Evolutionary conservation across 2,113 vertebrate species (phyloP).

Genomic region (Pycnonotus jocosus): DNA sequence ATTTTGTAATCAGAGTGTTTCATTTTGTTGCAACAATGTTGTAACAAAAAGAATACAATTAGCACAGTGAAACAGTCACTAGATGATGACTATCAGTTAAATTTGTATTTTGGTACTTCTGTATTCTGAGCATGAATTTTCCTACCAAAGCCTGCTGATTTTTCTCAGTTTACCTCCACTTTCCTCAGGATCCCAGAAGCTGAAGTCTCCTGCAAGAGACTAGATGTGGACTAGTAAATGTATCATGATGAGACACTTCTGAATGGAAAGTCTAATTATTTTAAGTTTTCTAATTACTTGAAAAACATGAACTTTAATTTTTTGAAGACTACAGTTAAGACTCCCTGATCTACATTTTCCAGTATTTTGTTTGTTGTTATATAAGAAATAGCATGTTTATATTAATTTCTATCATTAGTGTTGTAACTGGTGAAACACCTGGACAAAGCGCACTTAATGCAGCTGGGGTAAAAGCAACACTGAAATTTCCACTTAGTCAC

Average conservation of each 20-base stretch:
- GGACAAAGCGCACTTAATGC: neutral
- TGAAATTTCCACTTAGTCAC: neutral
- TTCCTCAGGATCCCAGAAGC: neutral
- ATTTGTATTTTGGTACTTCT: neutral
- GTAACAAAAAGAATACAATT: neutral
- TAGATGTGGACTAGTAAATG: neutral
- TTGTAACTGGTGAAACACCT: neutral
- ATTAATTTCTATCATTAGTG: neutral
- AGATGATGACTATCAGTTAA: neutral
- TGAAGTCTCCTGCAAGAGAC: neutral
- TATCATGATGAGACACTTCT: neutral
- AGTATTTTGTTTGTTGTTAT: neutral
- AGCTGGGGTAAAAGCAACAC: neutral
- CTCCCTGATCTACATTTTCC: neutral
- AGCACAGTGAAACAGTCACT: neutral
- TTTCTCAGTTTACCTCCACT: neutral
- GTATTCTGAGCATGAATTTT: neutral
- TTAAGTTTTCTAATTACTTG: neutral
- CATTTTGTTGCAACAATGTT: neutral
- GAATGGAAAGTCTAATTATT: neutral
- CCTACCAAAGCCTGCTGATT: neutral
- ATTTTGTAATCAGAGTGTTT: neutral
- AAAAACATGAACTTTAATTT: neutral
- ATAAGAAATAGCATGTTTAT: neutral
- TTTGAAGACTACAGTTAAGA: neutral